These are phyloP conservation scores for Holothuria glaberrima DNA, from an alignment of 35 echinoderm and acorn worm genomes.

Conservation along the genomic window DNA sequence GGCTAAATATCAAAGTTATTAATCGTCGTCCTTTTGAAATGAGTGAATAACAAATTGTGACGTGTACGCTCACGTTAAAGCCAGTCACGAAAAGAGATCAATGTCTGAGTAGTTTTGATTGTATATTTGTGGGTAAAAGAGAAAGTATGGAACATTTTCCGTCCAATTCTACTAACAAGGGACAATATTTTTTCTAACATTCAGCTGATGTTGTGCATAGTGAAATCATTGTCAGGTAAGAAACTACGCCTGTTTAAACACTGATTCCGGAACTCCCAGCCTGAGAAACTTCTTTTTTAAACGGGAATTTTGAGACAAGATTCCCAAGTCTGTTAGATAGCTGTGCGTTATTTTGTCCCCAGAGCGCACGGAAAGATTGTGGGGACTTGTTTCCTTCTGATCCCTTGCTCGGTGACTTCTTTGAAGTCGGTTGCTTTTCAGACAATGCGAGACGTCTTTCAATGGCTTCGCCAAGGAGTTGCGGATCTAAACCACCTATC, in stretches of 20 bases:
- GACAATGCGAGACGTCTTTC: slow-evolving; percentile 74
- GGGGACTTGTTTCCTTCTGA: slow-evolving; percentile 59
- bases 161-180: too few relatives aligned
- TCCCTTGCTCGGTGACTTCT: slow-evolving; percentile 37
- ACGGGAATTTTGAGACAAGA: slow-evolving; percentile 76
- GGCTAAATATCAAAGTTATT: too few relatives aligned
- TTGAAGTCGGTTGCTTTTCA: slow-evolving; percentile 51
- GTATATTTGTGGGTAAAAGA: too few relatives aligned
- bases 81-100: too few relatives aligned
- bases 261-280: slow-evolving; percentile 54
- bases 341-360: slow-evolving; percentile 73
- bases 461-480: slow-evolving; percentile 86
- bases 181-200: too few relatives aligned
- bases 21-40: too few relatives aligned
- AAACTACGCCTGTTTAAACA: background rate
- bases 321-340: slow-evolving; percentile 72
- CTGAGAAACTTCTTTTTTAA: slow-evolving; percentile 67
- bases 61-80: too few relatives aligned
- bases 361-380: slow-evolving; percentile 67
- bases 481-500: slow-evolving; percentile 67
- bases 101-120: too few relatives aligned
- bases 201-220: too few relatives aligned
- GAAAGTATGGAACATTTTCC: too few relatives aligned
- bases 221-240: too few relatives aligned
- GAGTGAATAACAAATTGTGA: too few relatives aligned